phyloP scores from a whole-genome alignment of 2,888 invertebrate genomes.

The Podotricha telesiphe region DNA sequence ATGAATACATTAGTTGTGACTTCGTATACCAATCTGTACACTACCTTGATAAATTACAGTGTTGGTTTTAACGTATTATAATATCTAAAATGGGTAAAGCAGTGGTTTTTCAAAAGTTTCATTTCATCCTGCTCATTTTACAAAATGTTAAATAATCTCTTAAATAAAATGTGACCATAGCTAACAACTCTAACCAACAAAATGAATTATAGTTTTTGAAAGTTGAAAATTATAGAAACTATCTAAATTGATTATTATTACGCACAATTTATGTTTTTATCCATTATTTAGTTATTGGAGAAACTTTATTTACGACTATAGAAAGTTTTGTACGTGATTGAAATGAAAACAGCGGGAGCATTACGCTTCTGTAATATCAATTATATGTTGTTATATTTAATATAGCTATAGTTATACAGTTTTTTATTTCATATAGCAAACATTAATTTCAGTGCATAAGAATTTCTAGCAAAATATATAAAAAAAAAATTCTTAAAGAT shows the following conservation, averaged over 20 bases:
- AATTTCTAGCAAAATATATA: too few relatives aligned
- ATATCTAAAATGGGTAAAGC: too few relatives aligned
- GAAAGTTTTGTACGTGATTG: constrained; percentile 36
- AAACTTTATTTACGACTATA: constrained; percentile 33
- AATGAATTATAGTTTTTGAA: constrained; percentile 21
- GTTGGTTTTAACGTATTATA: too few relatives aligned
- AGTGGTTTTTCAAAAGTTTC: too few relatives aligned
- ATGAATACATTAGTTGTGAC: too few relatives aligned
- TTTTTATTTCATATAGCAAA: too few relatives aligned
- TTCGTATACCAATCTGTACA: too few relatives aligned
- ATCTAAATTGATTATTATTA: constrained; percentile 21
- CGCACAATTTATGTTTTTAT: constrained; percentile 25
- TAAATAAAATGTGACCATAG: not conserved
- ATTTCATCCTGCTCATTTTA: too few relatives aligned
- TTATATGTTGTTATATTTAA: not conserved
- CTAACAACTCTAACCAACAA: constrained; percentile 1
- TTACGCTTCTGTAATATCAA: constrained; percentile 11
- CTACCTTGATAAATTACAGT: too few relatives aligned
- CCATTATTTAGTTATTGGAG: constrained; percentile 29
- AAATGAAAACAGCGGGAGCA: constrained; percentile 22
- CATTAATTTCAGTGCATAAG: too few relatives aligned
- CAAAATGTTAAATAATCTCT: too few relatives aligned
- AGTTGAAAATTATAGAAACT: constrained; percentile 23
- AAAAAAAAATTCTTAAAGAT: too few relatives aligned
- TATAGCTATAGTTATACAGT: not conserved